phyloP scores from a whole-genome alignment of 2,797 vertebrate species.

The Pseudomugil tenellus region DNA sequence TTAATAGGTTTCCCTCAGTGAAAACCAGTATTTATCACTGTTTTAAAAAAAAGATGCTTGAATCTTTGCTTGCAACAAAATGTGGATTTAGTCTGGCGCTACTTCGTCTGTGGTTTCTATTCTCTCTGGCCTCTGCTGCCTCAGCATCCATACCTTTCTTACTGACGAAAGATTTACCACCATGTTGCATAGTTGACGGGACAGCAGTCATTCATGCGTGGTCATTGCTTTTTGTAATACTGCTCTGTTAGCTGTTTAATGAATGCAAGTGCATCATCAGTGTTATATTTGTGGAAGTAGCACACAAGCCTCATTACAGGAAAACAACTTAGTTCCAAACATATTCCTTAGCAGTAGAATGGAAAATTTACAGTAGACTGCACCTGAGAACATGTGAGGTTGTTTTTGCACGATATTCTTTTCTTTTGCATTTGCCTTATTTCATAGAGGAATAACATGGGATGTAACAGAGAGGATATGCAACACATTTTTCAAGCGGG shows the following conservation, averaged over 20 bases:
- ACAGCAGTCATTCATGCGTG: slow-evolving; percentile 16
- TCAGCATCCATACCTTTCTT: slow-evolving; percentile 66
- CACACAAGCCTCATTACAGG: not conserved
- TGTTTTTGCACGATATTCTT: not conserved
- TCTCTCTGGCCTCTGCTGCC: slow-evolving; percentile 65
- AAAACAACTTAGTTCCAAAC: not conserved
- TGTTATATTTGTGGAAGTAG: not conserved
- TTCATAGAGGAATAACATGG: not conserved
- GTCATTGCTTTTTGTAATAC: slow-evolving; percentile 20
- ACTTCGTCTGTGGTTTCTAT: slow-evolving; percentile 62
- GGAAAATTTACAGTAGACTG: not conserved
- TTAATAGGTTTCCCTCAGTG: slow-evolving; percentile 4
- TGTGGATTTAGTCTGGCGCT: not conserved
- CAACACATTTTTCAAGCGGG: not conserved
- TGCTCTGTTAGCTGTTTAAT: not conserved
- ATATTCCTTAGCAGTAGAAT: not conserved
- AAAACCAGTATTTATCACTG: not conserved
- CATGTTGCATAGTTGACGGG: slow-evolving; percentile 8
- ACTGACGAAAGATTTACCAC: slow-evolving; percentile 42
- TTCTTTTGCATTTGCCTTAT: not conserved
- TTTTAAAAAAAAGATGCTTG: not conserved
- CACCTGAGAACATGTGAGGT: not conserved
- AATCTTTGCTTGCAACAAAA: slow-evolving; percentile 4
- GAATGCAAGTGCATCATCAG: not conserved
- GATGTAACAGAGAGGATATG: not conserved